Conservation (phyloP, 2,113 vertebrate genomes). For the Craseonycteris thonglongyai region DNA sequence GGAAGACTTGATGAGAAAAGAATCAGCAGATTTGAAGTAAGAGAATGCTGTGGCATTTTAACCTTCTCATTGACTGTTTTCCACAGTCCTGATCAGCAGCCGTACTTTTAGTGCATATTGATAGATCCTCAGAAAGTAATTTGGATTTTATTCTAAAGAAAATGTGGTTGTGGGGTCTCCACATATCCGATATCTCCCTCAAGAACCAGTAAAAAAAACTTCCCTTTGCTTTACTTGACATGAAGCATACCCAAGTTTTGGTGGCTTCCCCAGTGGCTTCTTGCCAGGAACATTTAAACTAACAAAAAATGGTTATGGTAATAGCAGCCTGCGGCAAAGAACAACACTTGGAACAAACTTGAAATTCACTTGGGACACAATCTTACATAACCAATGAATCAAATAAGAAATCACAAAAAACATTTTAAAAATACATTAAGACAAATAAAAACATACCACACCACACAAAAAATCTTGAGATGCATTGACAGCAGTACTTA, state of each 20-base stretch:
- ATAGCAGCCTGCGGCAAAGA: neutral
- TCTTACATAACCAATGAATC: neutral
- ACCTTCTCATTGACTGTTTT: neutral
- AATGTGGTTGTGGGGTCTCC: accelerated
- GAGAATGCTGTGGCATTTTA: neutral
- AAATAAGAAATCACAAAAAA: neutral
- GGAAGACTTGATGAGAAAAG: neutral
- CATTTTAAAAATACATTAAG: neutral
- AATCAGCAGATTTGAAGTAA: neutral
- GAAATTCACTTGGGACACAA: neutral
- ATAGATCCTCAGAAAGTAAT: neutral
- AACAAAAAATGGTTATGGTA: neutral
- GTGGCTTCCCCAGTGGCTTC: neutral
- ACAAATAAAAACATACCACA: neutral
- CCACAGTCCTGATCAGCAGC: neutral
- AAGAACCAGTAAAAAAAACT: neutral
- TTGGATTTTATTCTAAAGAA: neutral
- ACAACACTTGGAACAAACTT: neutral
- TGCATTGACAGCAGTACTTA: neutral
- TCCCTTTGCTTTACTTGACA: neutral
- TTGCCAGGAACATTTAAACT: neutral
- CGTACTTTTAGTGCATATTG: neutral
- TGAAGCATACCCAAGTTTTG: neutral
- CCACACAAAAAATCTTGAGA: neutral
- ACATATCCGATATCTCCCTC: neutral